phyloP scores from a whole-genome alignment of 1,140 invertebrate species.

The Drosophila yakuba region DNA sequence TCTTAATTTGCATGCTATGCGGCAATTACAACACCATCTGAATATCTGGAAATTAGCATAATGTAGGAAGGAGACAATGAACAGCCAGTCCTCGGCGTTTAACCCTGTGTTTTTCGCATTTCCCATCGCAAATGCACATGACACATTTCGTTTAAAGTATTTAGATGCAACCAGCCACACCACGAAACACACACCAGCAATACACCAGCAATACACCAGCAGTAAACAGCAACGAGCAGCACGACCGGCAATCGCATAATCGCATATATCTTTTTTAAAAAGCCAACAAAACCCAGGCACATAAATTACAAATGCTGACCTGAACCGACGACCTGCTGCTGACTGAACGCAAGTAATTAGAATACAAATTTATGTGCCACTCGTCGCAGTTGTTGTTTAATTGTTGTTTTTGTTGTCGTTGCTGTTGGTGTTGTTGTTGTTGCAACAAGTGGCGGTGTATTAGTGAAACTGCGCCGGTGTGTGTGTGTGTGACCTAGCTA shows the following conservation, averaged over 20 bases:
- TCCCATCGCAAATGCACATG: conserved; percentile 17
- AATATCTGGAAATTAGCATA: conserved; percentile 55
- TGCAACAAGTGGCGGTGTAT: conserved; percentile 70
- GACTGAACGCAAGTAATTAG: conserved; percentile 74
- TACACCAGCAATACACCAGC: conserved; percentile 8
- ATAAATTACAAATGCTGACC: conserved; percentile 66
- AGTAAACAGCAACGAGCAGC: conserved; percentile 3
- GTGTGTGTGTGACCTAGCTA: conserved; percentile 34
- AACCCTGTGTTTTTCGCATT: conserved; percentile 15
- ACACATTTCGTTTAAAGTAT: conserved; percentile 59
- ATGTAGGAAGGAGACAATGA: conserved; percentile 49
- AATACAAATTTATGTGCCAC: conserved; percentile 76
- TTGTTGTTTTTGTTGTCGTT: conserved; percentile 4
- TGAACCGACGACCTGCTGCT: conserved; percentile 61
- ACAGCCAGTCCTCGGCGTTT: conserved; percentile 28
- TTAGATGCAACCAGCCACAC: conserved; percentile 31
- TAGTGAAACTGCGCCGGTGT: conserved; percentile 19
- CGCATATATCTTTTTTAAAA: conserved; percentile 63
- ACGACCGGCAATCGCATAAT: conserved; percentile 35
- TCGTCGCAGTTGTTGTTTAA: conserved; percentile 21
- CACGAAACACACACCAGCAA: conserved; percentile 1
- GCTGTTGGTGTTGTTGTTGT: conserved; percentile 27
- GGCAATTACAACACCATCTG: conserved; percentile 59
- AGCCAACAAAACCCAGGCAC: conserved; percentile 50
- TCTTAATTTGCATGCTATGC: conserved; percentile 67